These are phyloP conservation scores for Aramus guarauna DNA, from an alignment of 2,113 vertebrate genomes.

Conservation along the genomic window DNA sequence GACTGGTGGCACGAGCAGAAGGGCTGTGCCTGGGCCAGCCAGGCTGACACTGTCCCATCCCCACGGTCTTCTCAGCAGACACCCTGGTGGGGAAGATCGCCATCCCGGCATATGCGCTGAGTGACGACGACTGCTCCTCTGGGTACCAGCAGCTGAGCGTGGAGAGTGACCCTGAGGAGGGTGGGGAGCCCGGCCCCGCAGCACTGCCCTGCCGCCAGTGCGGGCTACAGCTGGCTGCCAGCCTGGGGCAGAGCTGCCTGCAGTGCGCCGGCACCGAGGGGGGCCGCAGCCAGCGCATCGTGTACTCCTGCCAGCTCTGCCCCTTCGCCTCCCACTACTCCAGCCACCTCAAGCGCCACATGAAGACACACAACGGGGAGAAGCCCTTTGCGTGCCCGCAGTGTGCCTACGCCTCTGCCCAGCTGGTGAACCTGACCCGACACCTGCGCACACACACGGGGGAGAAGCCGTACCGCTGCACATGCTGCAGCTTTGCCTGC, in stretches of 20 bases:
- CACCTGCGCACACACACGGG: slow-evolving; percentile 96
- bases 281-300: slow-evolving; percentile 70
- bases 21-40: not conserved
- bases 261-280: slow-evolving; percentile 59
- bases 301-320: slow-evolving; percentile 91
- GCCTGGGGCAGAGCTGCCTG: slow-evolving; percentile 69
- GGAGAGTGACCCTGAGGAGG: slow-evolving; percentile 86
- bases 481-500: slow-evolving; percentile 91
- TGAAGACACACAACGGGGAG: slow-evolving; percentile 98
- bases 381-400: slow-evolving; percentile 93
- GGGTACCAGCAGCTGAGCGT: slow-evolving; percentile 85
- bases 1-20: not conserved
- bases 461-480: slow-evolving; percentile 96
- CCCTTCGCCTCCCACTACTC: slow-evolving; percentile 95
- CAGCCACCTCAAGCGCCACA: slow-evolving; percentile 96
- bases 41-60: not conserved
- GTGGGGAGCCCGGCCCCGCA: slow-evolving; percentile 71
- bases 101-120: slow-evolving; percentile 85
- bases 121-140: slow-evolving; percentile 85
- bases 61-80: slow-evolving; percentile 74
- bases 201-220: slow-evolving; percentile 85
- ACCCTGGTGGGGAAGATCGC: slow-evolving; percentile 84
- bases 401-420: slow-evolving; percentile 92
- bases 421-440: slow-evolving; percentile 96
- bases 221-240: slow-evolving; percentile 79